Base-by-base conservation (phyloP, 2,113 vertebrate genomes). In the Cyanoliseus patagonus region DNA sequence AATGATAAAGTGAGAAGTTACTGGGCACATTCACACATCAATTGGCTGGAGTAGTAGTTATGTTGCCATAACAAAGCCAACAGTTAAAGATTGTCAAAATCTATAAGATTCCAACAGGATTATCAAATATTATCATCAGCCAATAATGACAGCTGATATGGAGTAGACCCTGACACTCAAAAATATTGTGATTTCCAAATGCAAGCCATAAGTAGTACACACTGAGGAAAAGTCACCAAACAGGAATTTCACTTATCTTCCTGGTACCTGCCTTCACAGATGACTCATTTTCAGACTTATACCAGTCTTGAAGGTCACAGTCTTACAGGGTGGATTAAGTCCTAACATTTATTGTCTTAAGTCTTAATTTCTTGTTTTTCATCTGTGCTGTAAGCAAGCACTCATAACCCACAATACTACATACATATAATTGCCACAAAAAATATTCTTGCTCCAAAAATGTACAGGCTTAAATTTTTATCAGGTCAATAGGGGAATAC, bases 41-140 rank as follows among this genome's bases (percentile, higher is more conserved):
- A 7, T 95, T 96, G 96, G 94, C 96, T 96, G 72, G 44, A 92
- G 74, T 46, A 95, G 52, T 51, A 93, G 90, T 57, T 90, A 64
- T 94, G 95, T 97, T 94, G 88, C 95, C 92, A 97, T 97, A 97
- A 96, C 95, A 97, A 96, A 93, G 76, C 73, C 85, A 96, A 93
- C 92, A 90, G 88, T 79, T 87, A 94, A 93, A 93, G 83, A 93
- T 94, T 97, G 93, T 91, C 91, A 94, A 93, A 94, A 95, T 96
- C 95, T 94, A 96, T 96, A 96, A 92, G 92, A 93, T 95, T 94
- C 90, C 88, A 93, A 94, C 77, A 88, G 35, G 94, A 88, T 93
- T 95, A 94, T 96, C 94, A 95, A 88, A 90, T 95, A 86, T 94
- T 86, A 66, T 78, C 94, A 95, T 94, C 96, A 93, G 95, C 94